Evolutionary conservation across 2,888 invertebrate species (phyloP), one percentile per base, ranked within the genome.

Genomic region (Ormyrus labotus): DNA sequence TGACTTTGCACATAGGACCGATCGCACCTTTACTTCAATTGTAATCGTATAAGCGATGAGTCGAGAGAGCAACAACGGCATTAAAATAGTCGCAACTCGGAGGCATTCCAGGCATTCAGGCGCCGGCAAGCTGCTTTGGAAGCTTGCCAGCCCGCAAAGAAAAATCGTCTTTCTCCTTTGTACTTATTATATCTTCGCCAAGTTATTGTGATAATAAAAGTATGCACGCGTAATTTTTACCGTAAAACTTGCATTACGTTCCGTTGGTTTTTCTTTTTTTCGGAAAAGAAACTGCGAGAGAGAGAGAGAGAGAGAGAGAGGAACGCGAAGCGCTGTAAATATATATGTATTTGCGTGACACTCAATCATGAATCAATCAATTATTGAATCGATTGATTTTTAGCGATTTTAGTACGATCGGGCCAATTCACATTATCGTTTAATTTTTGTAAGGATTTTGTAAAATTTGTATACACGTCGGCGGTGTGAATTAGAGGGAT

Each of bases 201-300:
- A 77, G 48, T 71, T 77, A 77, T 70, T 77, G 77, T 77, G 77
- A 77, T 77, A 77, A 77, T 70, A 71, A 64, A 68, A 63, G n/a
- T 64, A 65, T 70, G 0, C 65, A 51, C 58, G 58, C 58, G 53
- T 19, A 64, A 45, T 70, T 51, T 57, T 58, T 58, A 65, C 8
- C 47, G 45, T 34, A 34, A 34, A 34, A 34, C 0, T 34, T 34
- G 34, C 34, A 4, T 34, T 34, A 34, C 34, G 34, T 34, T 34
- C 34, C 34, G 3, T 34, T 34, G 34, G 34, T 0, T 34, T 34
- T 19, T 19, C 19, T 0, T 34, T 34, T 34, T 34, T 2, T 34
- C 34, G 34, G 34, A 4, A 34, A 34, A 34, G 34, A 34, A 34
- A 34, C 34, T 4, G 34, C 34, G 34, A 34, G 4, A 2, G 45